These are phyloP conservation scores for Blastobasis adustella DNA, from an alignment of 2,888 invertebrate genomes.

Conservation along the genomic window DNA sequence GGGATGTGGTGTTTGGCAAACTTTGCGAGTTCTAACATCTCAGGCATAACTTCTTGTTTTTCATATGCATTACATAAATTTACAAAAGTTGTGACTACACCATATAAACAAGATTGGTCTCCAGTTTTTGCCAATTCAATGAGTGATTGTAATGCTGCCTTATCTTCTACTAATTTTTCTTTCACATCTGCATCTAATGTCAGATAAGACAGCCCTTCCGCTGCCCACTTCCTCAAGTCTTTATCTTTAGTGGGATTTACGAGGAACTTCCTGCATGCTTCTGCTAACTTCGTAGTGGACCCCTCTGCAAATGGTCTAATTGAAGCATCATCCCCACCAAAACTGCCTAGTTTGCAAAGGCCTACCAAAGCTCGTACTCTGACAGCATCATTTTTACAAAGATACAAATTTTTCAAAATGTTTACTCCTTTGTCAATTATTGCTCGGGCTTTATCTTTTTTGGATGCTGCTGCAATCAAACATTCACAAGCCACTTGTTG, in stretches of 20 bases:
- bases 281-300: slow-evolving; percentile 91
- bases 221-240: slow-evolving; percentile 95
- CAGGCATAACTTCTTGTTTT: slow-evolving; percentile 95
- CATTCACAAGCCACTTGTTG: slow-evolving; percentile 97
- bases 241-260: slow-evolving; percentile 90
- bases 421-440: slow-evolving; percentile 92
- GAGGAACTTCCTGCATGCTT: slow-evolving; percentile 93
- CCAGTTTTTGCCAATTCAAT: slow-evolving; percentile 92
- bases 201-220: slow-evolving; percentile 96
- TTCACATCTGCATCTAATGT: slow-evolving; percentile 99
- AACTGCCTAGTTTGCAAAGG: slow-evolving; percentile 95
- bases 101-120: slow-evolving; percentile 91
- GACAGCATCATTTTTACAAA: slow-evolving; percentile 91
- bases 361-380: slow-evolving; percentile 93
- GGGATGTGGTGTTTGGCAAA: slow-evolving; percentile 99
- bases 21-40: slow-evolving; percentile 97
- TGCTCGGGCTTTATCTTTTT: slow-evolving; percentile 95
- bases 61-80: slow-evolving; percentile 99
- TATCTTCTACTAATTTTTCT: slow-evolving; percentile 94
- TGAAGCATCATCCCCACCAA: slow-evolving; percentile 97
- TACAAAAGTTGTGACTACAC: slow-evolving; percentile 94
- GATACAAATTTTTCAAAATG: slow-evolving; percentile 94
- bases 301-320: slow-evolving; percentile 96
- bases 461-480: slow-evolving; percentile 95
- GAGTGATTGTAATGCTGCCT: slow-evolving; percentile 85